Evolutionary conservation across 1,140 invertebrate species (phyloP).

Genomic region (Pseudachorutes palmiensis): DNA sequence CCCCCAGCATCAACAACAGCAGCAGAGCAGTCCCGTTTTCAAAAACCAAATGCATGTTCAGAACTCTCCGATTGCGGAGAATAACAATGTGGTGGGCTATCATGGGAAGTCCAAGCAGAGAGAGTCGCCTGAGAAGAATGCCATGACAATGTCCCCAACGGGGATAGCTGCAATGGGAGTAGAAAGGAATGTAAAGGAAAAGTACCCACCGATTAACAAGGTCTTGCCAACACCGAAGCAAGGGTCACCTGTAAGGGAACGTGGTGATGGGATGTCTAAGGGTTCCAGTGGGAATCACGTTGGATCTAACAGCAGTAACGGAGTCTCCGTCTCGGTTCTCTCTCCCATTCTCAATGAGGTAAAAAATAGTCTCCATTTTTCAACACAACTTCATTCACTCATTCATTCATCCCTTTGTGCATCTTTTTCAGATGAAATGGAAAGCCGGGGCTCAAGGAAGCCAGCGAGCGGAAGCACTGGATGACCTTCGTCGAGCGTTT

Average conservation of each 20-base stretch:
- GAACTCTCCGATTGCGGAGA: slow-evolving; percentile 28
- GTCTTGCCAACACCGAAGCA: slow-evolving; percentile 6
- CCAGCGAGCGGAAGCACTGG: slow-evolving; percentile 33
- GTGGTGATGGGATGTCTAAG: background rate
- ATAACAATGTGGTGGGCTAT: slow-evolving; percentile 19
- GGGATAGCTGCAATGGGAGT: slow-evolving; percentile 2
- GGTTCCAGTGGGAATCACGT: slow-evolving; percentile 10
- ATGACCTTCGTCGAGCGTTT: slow-evolving; percentile 33
- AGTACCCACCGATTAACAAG: slow-evolving; percentile 16
- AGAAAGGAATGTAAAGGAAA: slow-evolving; percentile 6
- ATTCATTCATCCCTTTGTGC: too few relatives aligned
- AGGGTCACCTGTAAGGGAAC: slow-evolving; percentile 21
- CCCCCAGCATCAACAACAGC: slow-evolving; percentile 17
- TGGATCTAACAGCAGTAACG: slow-evolving; percentile 12
- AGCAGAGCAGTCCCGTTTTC: slow-evolving; percentile 19
- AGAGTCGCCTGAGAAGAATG: slow-evolving; percentile 30
- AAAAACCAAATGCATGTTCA: slow-evolving; percentile 37
- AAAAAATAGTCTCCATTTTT: background rate
- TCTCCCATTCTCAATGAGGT: slow-evolving; percentile 36
- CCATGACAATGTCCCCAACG: background rate
- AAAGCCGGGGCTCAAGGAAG: slow-evolving; percentile 32
- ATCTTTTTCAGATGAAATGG: slow-evolving; percentile 31
- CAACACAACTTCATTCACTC: too few relatives aligned
- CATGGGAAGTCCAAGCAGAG: background rate
- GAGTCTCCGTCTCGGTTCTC: slow-evolving; percentile 28